Evolutionary conservation across 2,888 invertebrate species (phyloP), one percentile per base, ranked within the genome.

Genomic region (Masnerella sp.): DNA sequence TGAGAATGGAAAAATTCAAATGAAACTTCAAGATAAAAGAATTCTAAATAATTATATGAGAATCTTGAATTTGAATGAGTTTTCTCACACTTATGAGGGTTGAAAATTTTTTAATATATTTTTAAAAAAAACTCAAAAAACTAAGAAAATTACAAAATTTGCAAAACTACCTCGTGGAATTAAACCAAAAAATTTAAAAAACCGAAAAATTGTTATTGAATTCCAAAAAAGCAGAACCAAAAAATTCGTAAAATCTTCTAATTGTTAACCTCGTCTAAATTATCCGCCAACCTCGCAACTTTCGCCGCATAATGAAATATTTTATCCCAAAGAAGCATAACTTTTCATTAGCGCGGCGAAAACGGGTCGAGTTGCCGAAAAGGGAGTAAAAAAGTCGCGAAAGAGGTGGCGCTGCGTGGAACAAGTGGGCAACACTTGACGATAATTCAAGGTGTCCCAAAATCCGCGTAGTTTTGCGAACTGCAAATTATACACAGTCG

Each of bases 401-500:
- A 34, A 45, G 20, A 52, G 59, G 45, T 36, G n/a, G 52, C 36
- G 51, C 52, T 51, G 52, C 51, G 68, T 40, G 56, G 12, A 28
- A 20, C 42, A 49, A 69, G 61, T 69, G 61, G 47, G 52, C 54
- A 69, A 62, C 58, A 56, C 56, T 62, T 58, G 71, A 71, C 58
- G 43, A 64, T 71, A 71, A 64, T 71, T 71, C 22, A 71, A 30
- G 42, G 43, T 43, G 58, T 38, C 64, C 38, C 38, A 58, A 71
- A 71, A 71, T 64, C 71, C 71, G 64, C 56, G 34, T 54, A 64
- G 71, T 71, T 71, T 64, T 58, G 71, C 58, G 43, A 58, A 71
- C 58, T 71, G 56, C 58, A 64, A 71, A 64, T 71, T 71, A 71
- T 71, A 64, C 58, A 71, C 64, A 58, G 49, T 30, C 58, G 64